Evolutionary conservation across 1,140 invertebrate species (phyloP), one percentile per base, ranked within the genome.

Genomic region (Megathymus violae): DNA sequence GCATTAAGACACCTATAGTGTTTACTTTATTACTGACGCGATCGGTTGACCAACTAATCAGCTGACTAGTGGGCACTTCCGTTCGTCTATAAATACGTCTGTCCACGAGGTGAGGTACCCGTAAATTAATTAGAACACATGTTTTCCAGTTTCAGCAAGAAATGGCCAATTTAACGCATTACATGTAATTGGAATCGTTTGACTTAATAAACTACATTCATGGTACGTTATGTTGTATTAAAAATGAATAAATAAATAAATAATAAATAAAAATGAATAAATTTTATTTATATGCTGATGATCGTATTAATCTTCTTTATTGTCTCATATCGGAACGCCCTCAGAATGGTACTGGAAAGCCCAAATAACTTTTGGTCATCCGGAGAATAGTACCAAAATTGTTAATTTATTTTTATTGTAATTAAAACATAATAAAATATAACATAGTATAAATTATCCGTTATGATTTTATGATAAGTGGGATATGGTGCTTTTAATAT

Each of bases 121-220:
- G 56, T 74, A 66, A 69, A 73, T 81, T 78, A 76, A 80, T 80
- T 76, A 76, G 54, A 52, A 62, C 68, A 67, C 70, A 52, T 69
- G 69, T 77, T 78, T 74, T 80, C 66, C 58, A 69, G 40, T 72
- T 74, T 74, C 60, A 76, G 63, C 69, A 78, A 82, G 78, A 77
- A 71, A 72, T 67, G 59, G 47, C 62, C 46, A 62, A 74, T 66
- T 73, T 46, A 47, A 61, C 74, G 41, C 59, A 70, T 76, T 75
- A 69, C 61, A 19, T 61, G 62, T 74, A 79, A 79, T 82, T 79
- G 65, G 56, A 15, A 27, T 31, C 62, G 67, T 73, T 76, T 67
- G 44, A 22, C 59, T 62, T 69, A 64, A 65, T 74, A 67, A 65
- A 62, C 63, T 15, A 19, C 14, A 58, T 67, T 62, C 64, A 60